A percentile compares a stretch with the other conserved stretches of the same genome.
Conservation (phyloP, 2,797 vertebrate genomes). For the Sebastes vulpes region DNA sequence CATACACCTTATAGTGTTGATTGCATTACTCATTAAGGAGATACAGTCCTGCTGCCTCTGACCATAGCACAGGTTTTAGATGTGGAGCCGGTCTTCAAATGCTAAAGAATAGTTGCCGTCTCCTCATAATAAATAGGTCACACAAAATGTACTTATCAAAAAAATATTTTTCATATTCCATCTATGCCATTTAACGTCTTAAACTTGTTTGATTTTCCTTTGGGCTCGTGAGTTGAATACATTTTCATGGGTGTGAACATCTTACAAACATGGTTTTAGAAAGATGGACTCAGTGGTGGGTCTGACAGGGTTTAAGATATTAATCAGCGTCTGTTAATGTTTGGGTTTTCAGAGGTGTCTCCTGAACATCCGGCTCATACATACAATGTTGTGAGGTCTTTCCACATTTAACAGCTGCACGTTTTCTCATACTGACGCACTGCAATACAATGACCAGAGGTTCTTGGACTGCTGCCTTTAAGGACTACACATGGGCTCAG, state of each 20-base stretch:
- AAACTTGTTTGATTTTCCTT: background rate
- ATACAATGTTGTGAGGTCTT: conserved; percentile 17
- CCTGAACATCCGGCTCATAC: conserved; percentile 7
- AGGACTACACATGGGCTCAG: background rate
- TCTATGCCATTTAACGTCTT: background rate
- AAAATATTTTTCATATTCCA: background rate
- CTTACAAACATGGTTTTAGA: background rate
- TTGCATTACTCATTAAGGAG: background rate
- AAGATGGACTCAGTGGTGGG: conserved; percentile 3
- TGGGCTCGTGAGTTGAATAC: background rate
- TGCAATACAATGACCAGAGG: conserved; percentile 6
- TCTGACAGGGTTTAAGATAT: conserved; percentile 18
- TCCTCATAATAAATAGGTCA: background rate
- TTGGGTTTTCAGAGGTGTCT: conserved; percentile 22
- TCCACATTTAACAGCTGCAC: conserved; percentile 24
- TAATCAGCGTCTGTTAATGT: conserved; percentile 24
- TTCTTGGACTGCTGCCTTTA: conserved; percentile 3
- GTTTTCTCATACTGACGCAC: conserved; percentile 22
- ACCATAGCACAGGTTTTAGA: background rate
- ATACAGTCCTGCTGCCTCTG: background rate
- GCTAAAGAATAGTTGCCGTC: background rate
- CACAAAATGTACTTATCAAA: background rate
- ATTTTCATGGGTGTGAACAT: conserved; percentile 3
- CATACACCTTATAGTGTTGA: background rate
- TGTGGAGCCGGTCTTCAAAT: background rate